phyloP scores from a whole-genome alignment of 2,797 vertebrate genomes.

The Botia almorhae region DNA sequence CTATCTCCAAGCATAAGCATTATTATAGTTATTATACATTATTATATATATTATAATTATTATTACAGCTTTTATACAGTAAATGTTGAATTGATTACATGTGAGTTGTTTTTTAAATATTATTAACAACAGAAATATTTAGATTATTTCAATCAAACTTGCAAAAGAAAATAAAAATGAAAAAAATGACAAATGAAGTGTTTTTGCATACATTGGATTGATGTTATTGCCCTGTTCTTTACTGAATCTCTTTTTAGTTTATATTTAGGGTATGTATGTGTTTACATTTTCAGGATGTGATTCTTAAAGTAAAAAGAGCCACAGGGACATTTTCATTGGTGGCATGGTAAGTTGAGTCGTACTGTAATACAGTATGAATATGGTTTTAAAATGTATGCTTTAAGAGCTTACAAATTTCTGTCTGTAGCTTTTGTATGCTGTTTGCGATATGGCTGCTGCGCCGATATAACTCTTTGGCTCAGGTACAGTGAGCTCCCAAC shows the following conservation, averaged over 20 bases:
- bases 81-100: too few species aligned
- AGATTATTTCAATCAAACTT: too few species aligned
- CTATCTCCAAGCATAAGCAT: too few species aligned
- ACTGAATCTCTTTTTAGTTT: not conserved
- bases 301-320: conserved; percentile 79
- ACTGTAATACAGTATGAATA: not conserved
- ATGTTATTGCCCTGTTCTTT: not conserved
- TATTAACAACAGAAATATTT: too few species aligned
- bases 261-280: not conserved
- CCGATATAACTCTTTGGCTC: conserved; percentile 85
- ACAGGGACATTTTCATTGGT: conserved; percentile 80
- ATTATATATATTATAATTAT: too few species aligned
- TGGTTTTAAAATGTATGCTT: not conserved
- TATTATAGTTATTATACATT: too few species aligned
- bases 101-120: too few species aligned
- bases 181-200: too few species aligned
- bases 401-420: not conserved
- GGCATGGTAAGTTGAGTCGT: conserved; percentile 75
- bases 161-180: too few species aligned
- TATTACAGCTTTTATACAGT: too few species aligned
- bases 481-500: conserved; percentile 71
- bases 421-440: conserved; percentile 83
- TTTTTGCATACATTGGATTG: not conserved
- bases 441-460: conserved; percentile 86
- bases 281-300: conserved; percentile 71